phyloP scores from a whole-genome alignment of 2,888 invertebrate species.

The Amblyteles armatorius region DNA sequence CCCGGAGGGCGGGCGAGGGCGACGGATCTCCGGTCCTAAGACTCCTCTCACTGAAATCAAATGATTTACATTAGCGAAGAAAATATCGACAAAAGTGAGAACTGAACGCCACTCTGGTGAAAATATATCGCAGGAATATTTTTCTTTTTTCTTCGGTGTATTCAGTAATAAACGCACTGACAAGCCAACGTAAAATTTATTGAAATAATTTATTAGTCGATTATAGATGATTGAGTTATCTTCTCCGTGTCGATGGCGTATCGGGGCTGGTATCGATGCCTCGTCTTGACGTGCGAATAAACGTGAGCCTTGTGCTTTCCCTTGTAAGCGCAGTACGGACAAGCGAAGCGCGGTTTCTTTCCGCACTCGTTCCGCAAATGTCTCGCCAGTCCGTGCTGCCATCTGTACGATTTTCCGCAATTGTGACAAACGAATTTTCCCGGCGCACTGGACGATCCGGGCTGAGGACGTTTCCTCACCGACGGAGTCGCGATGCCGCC shows the following conservation, averaged over 20 bases:
- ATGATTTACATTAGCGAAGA: background rate
- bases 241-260: constrained; percentile 52
- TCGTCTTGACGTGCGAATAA: constrained; percentile 67
- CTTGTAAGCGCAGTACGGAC: constrained; percentile 67
- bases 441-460: background rate
- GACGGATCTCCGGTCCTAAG: background rate
- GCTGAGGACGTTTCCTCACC: constrained; percentile 1
- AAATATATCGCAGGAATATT: background rate
- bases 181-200: background rate
- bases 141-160: background rate
- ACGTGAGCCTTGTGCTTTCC: constrained; percentile 71
- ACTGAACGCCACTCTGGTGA: background rate
- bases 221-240: background rate
- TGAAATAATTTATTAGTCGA: background rate
- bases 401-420: constrained; percentile 78
- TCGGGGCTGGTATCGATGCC: constrained; percentile 47
- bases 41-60: constrained; percentile 30
- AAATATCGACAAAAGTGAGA: background rate
- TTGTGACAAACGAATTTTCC: constrained; percentile 76
- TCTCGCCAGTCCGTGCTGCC: constrained; percentile 74
- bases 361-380: constrained; percentile 74
- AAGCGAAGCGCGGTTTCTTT: constrained; percentile 71
- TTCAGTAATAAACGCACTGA: background rate
- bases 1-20: background rate
- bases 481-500: background rate